These are phyloP conservation scores for Drosophila paranaensis DNA, from an alignment of 2,888 invertebrate genomes.

Conservation along the genomic window DNA sequence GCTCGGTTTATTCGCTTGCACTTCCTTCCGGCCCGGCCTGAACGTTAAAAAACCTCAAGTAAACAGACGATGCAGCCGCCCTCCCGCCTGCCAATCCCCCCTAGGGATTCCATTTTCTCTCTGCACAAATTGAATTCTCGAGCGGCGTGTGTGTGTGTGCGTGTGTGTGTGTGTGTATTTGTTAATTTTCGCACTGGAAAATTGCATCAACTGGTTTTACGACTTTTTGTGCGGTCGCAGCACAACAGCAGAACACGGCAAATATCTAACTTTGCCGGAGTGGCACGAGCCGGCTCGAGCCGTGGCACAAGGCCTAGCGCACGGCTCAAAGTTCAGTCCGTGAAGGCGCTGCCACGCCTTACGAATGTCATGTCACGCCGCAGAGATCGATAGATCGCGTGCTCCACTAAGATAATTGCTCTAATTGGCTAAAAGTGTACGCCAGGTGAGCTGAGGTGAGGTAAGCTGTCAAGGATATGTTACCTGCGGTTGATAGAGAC, in stretches of 20 bases:
- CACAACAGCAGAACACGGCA: slow-evolving; percentile 45
- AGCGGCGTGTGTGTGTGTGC: slow-evolving; percentile 42
- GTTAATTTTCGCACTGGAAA: slow-evolving; percentile 75
- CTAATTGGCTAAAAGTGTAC: neutral
- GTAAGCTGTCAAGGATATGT: neutral
- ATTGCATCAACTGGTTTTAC: slow-evolving; percentile 72
- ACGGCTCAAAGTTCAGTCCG: slow-evolving; percentile 13
- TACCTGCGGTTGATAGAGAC: neutral
- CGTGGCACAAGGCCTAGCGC: slow-evolving; percentile 9
- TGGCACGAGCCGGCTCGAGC: slow-evolving; percentile 11
- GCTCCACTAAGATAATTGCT: slow-evolving; percentile 30
- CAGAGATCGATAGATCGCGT: slow-evolving; percentile 44
- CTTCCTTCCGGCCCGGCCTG: slow-evolving; percentile 70
- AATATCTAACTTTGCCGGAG: slow-evolving; percentile 37
- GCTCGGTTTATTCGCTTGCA: slow-evolving; percentile 74
- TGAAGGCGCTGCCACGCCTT: slow-evolving; percentile 1
- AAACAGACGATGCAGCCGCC: slow-evolving; percentile 60
- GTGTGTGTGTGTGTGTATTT: slow-evolving; percentile 54
- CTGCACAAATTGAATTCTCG: slow-evolving; percentile 74
- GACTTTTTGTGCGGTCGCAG: slow-evolving; percentile 47
- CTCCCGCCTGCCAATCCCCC: slow-evolving; percentile 5
- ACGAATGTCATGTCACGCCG: slow-evolving; percentile 20
- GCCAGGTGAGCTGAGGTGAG: neutral
- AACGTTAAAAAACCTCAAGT: slow-evolving; percentile 66
- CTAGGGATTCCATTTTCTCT: slow-evolving; percentile 45